Evolutionary conservation across 2,797 vertebrate species (phyloP), one percentile per base, ranked within the genome.

Genomic region (Helostoma temminkii): DNA sequence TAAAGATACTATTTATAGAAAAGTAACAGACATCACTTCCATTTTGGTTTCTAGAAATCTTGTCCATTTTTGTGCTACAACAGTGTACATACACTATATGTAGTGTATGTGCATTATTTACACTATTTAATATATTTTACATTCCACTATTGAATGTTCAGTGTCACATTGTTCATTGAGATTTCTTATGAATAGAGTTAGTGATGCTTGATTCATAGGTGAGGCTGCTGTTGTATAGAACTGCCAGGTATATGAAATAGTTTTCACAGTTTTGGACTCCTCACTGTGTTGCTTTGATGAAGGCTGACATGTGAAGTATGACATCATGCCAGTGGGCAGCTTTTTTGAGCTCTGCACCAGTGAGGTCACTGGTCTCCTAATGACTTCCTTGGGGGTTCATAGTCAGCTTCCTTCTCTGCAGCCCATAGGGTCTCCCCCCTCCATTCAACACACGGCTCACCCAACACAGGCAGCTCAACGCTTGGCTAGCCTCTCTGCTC

Each of bases 361-460:
- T 89, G 87, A 89, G 86, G 87, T 93, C 89, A 90, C 82, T 84
- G 85, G 87, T 91, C 82, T 92, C 81, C 87, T 89, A 93, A 92
- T 91, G 88, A 91, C 81, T 70, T 91, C 90, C 90, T 92, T 72
- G 1, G n/a, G 88, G 88, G 74, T 87, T 85, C 75, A 34, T 43
- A 75, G 68, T 52, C 62, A 14, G 61, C 78, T 71, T 76, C 58
- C 57, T 77, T 79, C 67, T 69, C 59, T 66, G 64, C 66, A 61
- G 85, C 76, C 71, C 77, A 83, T 66, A 55, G 69, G 82, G 75
- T 74, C 65, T 26, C 26, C 62, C 46, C 67, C 49, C 2, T 41
- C 66, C 56, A 48, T 61, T 66, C 80, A 49, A 50, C 1, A 5
- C 68, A 16, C 56, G 4, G 76, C 82, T 81, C 66, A 53, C 66